These are phyloP conservation scores for Hecatera dysodea DNA, from an alignment of 2,888 invertebrate species.

Conservation along the genomic window DNA sequence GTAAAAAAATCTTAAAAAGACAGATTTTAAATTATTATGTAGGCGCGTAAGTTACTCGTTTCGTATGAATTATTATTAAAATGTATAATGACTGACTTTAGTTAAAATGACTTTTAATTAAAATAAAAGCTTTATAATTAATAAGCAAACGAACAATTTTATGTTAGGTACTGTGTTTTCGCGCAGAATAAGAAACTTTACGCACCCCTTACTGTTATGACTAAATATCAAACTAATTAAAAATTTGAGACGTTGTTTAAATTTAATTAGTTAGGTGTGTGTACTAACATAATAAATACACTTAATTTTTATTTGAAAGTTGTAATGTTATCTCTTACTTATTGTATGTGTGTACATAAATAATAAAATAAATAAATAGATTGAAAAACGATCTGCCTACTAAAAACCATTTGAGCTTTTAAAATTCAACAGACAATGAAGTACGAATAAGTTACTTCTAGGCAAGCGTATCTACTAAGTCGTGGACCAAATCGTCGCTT, in stretches of 20 bases:
- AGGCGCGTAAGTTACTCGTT: background rate
- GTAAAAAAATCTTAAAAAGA: background rate
- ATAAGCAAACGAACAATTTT: conserved; percentile 15
- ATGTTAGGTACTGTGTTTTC: conserved; percentile 11
- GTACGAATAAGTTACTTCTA: background rate
- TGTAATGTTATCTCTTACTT: too few species aligned
- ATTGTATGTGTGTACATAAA: too few species aligned
- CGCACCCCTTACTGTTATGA: background rate
- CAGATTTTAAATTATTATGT: background rate
- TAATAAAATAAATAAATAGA: too few species aligned
- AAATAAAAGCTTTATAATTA: conserved; percentile 30
- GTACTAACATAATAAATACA: background rate
- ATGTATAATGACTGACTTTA: conserved; percentile 6
- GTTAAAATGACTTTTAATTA: conserved; percentile 23
- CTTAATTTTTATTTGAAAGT: too few species aligned
- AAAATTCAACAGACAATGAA: background rate
- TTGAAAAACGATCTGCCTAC: too few species aligned
- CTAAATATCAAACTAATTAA: conserved; percentile 27
- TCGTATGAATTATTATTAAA: conserved; percentile 30
- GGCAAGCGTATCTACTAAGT: too few species aligned
- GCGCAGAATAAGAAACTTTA: background rate
- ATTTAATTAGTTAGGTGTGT: background rate
- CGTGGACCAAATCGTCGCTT: too few species aligned
- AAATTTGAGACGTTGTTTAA: background rate
- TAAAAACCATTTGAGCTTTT: too few species aligned